Percentiles rank a stretch among this genome's conserved stretches.
phyloP scores from a whole-genome alignment of 1,140 invertebrate genomes.

The Ceratosolen solmsi region DNA sequence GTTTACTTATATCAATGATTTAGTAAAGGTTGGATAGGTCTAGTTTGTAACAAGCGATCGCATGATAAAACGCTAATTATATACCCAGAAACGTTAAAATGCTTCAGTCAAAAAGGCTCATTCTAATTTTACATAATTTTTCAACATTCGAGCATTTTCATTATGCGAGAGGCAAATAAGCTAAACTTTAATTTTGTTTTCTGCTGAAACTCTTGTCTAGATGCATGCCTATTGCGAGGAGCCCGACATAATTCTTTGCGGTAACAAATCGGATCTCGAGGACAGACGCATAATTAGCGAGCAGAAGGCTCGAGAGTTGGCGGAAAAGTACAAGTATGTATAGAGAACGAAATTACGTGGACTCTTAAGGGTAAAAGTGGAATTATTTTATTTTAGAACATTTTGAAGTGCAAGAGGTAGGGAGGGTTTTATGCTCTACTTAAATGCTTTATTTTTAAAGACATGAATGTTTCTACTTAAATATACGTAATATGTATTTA shows the following conservation, averaged over 20 bases:
- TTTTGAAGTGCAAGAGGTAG: neutral
- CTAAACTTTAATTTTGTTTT: neutral
- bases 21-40: too few species aligned
- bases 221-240: conserved; percentile 95
- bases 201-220: conserved; percentile 69
- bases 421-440: neutral
- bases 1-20: too few species aligned
- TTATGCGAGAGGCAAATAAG: neutral
- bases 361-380: neutral
- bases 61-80: neutral
- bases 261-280: conserved; percentile 94
- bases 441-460: neutral
- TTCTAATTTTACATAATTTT: neutral
- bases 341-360: neutral
- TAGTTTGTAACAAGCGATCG: neutral
- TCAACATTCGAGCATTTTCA: neutral
- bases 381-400: conserved; percentile 7
- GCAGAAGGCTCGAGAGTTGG: conserved; percentile 85
- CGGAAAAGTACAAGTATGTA: conserved; percentile 84
- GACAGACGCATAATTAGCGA: conserved; percentile 86
- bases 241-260: conserved; percentile 96
- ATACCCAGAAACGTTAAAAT: neutral
- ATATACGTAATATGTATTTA: too few species aligned
- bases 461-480: too few species aligned
- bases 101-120: neutral